A percentile compares a stretch with the other conserved stretches of the same genome.
phyloP scores from a whole-genome alignment of 2,888 invertebrate genomes.

The Melinaea menophilus region DNA sequence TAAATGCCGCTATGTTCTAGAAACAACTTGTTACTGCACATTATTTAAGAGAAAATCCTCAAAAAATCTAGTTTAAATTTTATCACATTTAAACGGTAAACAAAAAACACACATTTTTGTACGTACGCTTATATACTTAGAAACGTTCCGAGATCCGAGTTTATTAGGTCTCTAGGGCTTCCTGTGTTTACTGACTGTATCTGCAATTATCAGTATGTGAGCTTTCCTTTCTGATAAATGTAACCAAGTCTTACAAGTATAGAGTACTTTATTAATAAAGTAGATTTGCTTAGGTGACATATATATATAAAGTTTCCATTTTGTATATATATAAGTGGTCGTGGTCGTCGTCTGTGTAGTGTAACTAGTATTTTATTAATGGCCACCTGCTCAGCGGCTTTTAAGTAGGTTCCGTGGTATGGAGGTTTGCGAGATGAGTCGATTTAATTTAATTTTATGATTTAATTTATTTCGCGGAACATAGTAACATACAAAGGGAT shows the following conservation, averaged over 20 bases:
- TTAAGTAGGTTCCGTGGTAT: slow-evolving; percentile 21
- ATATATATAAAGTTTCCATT: too few relatives aligned
- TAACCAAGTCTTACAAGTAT: neutral
- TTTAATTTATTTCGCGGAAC: neutral
- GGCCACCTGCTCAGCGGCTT: slow-evolving; percentile 22
- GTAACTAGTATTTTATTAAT: slow-evolving; percentile 22
- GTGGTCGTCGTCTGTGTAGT: neutral
- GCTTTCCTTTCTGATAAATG: neutral
- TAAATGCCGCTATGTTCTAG: slow-evolving; percentile 6
- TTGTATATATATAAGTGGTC: neutral
- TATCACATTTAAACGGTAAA: neutral
- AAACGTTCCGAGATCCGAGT: neutral
- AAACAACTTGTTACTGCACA: slow-evolving; percentile 5
- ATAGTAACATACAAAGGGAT: neutral
- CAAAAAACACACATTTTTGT: neutral
- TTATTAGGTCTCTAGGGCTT: slow-evolving; percentile 5
- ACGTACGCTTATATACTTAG: neutral
- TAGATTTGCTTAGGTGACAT: too few relatives aligned
- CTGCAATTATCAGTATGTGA: neutral
- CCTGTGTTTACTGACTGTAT: neutral
- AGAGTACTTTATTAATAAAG: too few relatives aligned
- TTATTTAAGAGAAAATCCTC: slow-evolving; percentile 1
- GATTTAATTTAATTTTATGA: slow-evolving; percentile 11
- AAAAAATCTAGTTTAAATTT: too few relatives aligned
- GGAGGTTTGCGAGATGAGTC: slow-evolving; percentile 21